Conservation (phyloP, 2,888 invertebrate species). For the Philhelius pedissequus region DNA sequence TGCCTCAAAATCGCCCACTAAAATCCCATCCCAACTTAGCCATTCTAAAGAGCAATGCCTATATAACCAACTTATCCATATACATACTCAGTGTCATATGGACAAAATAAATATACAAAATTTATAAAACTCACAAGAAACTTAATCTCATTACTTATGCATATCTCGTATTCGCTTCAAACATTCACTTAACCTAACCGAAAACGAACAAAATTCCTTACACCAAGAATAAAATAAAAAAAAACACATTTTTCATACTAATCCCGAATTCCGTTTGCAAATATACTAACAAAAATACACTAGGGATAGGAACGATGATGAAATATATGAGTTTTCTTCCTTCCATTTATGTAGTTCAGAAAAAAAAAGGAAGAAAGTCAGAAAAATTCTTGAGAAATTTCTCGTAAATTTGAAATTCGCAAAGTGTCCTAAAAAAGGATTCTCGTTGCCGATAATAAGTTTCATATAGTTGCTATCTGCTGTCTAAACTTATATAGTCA, state of each 20-base stretch:
- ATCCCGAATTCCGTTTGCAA: conserved; percentile 63
- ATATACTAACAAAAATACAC: conserved; percentile 44
- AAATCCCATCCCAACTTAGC: neutral
- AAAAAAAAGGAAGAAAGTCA: neutral
- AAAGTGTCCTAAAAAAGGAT: conserved; percentile 65
- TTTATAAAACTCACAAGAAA: conserved; percentile 34
- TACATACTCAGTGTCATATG: neutral
- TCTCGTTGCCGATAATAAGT: conserved; percentile 61
- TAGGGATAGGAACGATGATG: neutral
- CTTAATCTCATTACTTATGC: conserved; percentile 59
- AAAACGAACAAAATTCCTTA: conserved; percentile 22
- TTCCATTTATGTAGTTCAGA: neutral
- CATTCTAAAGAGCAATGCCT: neutral
- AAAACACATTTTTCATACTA: conserved; percentile 41
- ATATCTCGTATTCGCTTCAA: conserved; percentile 56
- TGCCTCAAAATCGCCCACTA: neutral
- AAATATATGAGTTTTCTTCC: conserved; percentile 4
- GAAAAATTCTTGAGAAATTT: conserved; percentile 32
- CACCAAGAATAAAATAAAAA: conserved; percentile 20
- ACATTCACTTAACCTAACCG: conserved; percentile 62
- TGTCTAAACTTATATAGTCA: conserved; percentile 1
- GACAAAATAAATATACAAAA: conserved; percentile 22
- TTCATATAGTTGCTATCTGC: conserved; percentile 40
- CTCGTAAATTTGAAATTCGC: conserved; percentile 66
- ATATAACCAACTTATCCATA: too few species aligned